Base-by-base conservation (phyloP, 2,797 vertebrate genomes). In the Labeo calbasu region DNA sequence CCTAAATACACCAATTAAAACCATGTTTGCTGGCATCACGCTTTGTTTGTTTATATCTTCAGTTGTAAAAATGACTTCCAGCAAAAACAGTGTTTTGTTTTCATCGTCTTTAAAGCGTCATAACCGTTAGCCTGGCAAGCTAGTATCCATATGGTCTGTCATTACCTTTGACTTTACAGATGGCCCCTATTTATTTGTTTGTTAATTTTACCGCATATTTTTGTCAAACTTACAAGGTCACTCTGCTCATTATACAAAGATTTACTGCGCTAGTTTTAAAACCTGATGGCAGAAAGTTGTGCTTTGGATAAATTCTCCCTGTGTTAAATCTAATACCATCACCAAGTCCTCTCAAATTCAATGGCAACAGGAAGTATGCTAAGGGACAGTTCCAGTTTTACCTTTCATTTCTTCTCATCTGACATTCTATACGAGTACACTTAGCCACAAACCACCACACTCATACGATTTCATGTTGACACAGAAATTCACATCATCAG, bases 401-500 rank as follows among this genome's bases (percentile, higher is more conserved):
- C 88, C 89, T 92, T 89, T 90, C 85, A 82, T 57, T 61, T 83
- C 89, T 90, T 69, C 51, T 91, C 91, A 92, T 88, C 91, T 89
- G 91, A 87, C 68, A 53, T 77, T 61, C 7, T 66, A 61, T 28
- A 83, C 63, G 88, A 86, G 92, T 84, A 88, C 89, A 90, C 89
- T 90, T 92, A 93, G 91, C 91, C 92, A 88, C 89, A 93, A 91
- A 72, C 91, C 86, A 79, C 76, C 93, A 92, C 94, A 94, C 84
- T 92, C 96, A 96, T 96, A 95, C 93, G 4, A 94, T 88, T 93
- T 94, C 94, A 94, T 94, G 93, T 96, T 94, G 96, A 97, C 97
- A 97, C 97, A 98, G 97, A 98, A 98, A 98, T 98, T 98, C 97
- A 97, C 93, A 77, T 91, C 92, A 91, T 96, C 95, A 96, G 96